These are phyloP conservation scores for Volucella inanis DNA, from an alignment of 2,888 invertebrate genomes.

Conservation along the genomic window DNA sequence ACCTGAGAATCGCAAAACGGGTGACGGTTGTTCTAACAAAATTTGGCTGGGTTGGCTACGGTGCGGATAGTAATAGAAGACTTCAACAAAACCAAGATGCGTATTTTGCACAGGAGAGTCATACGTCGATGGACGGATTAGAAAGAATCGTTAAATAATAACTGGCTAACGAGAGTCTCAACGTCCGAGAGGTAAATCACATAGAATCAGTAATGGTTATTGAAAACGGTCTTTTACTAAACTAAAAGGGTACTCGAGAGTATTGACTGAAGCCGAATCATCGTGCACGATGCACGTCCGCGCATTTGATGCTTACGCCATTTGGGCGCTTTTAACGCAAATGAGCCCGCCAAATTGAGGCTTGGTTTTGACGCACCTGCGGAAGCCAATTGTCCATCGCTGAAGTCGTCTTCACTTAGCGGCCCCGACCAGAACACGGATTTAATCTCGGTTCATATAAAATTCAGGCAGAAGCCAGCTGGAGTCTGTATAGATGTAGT, in stretches of 20 bases:
- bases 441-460: constrained; percentile 76
- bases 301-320: constrained; percentile 28
- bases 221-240: neutral
- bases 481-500: constrained; percentile 78
- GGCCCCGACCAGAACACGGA: constrained; percentile 77
- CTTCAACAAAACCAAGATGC: too few species aligned
- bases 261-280: too few species aligned
- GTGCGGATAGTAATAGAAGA: too few species aligned
- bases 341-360: constrained; percentile 77
- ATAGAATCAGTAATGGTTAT: too few species aligned
- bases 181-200: too few species aligned
- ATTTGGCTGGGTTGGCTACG: too few species aligned
- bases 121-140: too few species aligned
- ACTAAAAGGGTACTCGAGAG: neutral
- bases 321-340: constrained; percentile 1
- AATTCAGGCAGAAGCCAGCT: constrained; percentile 75
- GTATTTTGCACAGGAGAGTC: too few species aligned
- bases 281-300: neutral
- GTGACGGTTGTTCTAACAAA: too few species aligned
- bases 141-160: too few species aligned
- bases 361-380: constrained; percentile 78
- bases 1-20: too few species aligned
- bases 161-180: too few species aligned
- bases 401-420: constrained; percentile 75
- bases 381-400: constrained; percentile 62